Conservation (phyloP, 2,888 invertebrate species). For the Cosmopolites sordidus region DNA sequence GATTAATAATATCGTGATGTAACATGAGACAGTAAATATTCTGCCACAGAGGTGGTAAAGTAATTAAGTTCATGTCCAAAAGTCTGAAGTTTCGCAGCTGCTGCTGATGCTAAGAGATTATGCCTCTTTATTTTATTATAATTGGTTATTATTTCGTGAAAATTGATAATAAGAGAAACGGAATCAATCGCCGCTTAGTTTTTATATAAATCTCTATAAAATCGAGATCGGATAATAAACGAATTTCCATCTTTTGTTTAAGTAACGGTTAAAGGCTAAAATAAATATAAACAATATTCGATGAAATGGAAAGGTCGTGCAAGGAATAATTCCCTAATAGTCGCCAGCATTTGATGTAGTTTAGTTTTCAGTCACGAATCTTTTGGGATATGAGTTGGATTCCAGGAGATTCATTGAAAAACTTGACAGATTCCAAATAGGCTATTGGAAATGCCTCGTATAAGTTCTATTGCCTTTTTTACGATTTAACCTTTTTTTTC, state of each 20-base stretch:
- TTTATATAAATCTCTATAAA: too few species aligned
- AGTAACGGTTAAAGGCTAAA: not conserved
- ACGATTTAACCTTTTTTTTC: constrained; percentile 18
- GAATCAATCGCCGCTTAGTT: not conserved
- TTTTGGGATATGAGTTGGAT: constrained; percentile 19
- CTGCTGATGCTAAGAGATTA: not conserved
- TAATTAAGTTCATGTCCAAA: not conserved
- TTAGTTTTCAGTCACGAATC: constrained; percentile 24
- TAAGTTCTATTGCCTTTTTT: constrained; percentile 11
- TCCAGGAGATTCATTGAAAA: constrained; percentile 22
- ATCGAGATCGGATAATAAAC: too few species aligned
- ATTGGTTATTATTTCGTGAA: not conserved
- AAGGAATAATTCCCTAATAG: not conserved
- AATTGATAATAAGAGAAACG: not conserved
- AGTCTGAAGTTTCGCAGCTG: not conserved
- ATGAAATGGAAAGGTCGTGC: not conserved
- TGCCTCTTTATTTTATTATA: not conserved
- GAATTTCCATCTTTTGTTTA: not conserved
- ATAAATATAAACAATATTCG: not conserved
- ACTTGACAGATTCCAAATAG: constrained; percentile 23
- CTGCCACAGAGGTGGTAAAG: not conserved
- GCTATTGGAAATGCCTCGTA: constrained; percentile 18
- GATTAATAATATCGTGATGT: not conserved
- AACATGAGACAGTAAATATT: not conserved
- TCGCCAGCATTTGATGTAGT: constrained; percentile 11